A percentile compares a stretch with the other conserved stretches of the same genome.
phyloP scores from a whole-genome alignment of 1,140 invertebrate genomes.

The Latrodectus geometricus region DNA sequence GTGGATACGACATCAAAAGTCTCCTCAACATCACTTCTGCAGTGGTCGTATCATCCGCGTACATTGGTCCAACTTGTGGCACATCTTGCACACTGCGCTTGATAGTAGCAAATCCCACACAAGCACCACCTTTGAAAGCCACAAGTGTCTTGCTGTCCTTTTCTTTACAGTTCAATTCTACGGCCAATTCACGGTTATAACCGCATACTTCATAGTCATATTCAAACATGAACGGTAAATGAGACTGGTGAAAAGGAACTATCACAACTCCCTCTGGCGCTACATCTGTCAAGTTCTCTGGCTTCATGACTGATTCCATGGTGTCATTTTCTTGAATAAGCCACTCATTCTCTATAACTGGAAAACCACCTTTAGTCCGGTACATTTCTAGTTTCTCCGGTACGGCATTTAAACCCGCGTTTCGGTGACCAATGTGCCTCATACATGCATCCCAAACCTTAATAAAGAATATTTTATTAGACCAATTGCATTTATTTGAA shows the following conservation, averaged over 20 bases:
- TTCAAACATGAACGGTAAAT: constrained; percentile 27
- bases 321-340: not conserved
- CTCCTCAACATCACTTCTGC: constrained; percentile 62
- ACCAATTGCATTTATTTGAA: not conserved
- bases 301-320: not conserved
- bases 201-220: constrained; percentile 58
- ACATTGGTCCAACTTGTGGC: constrained; percentile 64
- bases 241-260: not conserved
- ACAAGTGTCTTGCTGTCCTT: constrained; percentile 51
- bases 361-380: constrained; percentile 63
- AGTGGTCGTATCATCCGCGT: constrained; percentile 62
- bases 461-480: not conserved
- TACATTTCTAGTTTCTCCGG: constrained; percentile 62
- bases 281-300: not conserved
- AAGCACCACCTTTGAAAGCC: constrained; percentile 41
- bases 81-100: constrained; percentile 48
- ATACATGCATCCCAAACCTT: not conserved
- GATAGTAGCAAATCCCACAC: constrained; percentile 63
- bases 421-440: not conserved
- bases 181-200: constrained; percentile 40
- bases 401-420: constrained; percentile 64
- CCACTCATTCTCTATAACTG: constrained; percentile 33
- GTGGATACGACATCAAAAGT: constrained; percentile 47
- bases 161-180: constrained; percentile 54
- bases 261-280: constrained; percentile 6